A percentile compares a stretch with the other conserved stretches of the same genome.
phyloP scores from a whole-genome alignment of 2,113 vertebrate genomes.

The Heptranchias perlo region DNA sequence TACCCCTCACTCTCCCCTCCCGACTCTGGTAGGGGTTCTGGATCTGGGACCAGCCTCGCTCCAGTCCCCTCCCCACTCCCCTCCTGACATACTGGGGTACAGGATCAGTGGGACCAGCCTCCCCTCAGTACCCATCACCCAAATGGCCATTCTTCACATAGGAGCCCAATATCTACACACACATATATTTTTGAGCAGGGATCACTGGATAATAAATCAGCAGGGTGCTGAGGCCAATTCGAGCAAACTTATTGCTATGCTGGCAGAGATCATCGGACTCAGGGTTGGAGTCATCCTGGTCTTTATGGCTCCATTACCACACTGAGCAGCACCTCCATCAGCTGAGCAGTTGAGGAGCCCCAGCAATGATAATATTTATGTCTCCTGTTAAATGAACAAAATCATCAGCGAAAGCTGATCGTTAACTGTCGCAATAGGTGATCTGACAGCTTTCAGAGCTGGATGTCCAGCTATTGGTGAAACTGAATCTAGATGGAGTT shows the following conservation, averaged over 20 bases:
- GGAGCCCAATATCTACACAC: background rate
- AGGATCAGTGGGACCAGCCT: background rate
- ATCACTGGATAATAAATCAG: no score
- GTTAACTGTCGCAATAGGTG: no score
- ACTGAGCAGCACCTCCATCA: background rate
- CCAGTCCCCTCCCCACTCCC: no score
- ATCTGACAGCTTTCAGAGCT: no score
- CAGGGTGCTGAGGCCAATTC: background rate
- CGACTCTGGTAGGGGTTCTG: background rate
- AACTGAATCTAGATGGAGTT: background rate
- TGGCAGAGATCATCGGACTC: background rate
- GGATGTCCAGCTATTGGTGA: background rate
- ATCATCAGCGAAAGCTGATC: no score
- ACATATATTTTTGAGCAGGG: no score
- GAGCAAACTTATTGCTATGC: background rate
- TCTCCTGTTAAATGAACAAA: no score
- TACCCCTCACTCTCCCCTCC: background rate
- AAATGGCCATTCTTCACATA: background rate
- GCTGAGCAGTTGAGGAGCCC: background rate
- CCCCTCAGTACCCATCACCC: no score
- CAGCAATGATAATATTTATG: no score
- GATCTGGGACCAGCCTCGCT: background rate
- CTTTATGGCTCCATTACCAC: background rate
- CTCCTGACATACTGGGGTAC: no score
- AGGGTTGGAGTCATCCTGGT: background rate